A percentile compares a stretch with the other conserved stretches of the same genome.
Conservation (phyloP, 2,797 vertebrate species). For the Tympanoctomys barrerae region DNA sequence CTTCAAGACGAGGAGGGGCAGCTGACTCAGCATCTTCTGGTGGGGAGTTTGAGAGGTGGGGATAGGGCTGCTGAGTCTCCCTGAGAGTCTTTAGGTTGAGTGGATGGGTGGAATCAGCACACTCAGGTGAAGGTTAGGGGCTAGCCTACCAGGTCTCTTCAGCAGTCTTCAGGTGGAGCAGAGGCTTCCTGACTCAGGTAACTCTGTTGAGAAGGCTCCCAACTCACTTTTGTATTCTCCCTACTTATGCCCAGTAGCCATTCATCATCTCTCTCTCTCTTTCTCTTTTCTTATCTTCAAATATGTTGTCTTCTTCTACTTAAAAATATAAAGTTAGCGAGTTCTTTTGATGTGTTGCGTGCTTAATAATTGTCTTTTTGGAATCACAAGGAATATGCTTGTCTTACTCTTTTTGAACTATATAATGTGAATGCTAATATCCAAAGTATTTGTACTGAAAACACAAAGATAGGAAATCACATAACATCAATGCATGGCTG, state of each 20-base stretch:
- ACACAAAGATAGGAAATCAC: background rate
- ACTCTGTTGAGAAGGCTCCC: too few relatives aligned
- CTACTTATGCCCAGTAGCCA: background rate
- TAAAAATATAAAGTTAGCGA: background rate
- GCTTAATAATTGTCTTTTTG: background rate
- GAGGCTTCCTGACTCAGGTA: too few relatives aligned
- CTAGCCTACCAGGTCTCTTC: too few relatives aligned
- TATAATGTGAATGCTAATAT: background rate
- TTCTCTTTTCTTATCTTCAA: background rate
- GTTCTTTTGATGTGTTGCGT: background rate
- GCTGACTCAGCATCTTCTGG: too few relatives aligned
- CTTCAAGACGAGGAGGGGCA: too few relatives aligned
- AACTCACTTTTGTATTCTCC: background rate
- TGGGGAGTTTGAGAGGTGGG: too few relatives aligned
- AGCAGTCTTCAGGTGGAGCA: too few relatives aligned
- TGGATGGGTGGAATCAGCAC: too few relatives aligned
- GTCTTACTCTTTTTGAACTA: background rate
- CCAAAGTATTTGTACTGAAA: background rate
- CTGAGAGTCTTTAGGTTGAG: too few relatives aligned
- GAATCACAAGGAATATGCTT: background rate
- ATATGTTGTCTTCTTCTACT: background rate
- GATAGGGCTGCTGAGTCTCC: too few relatives aligned
- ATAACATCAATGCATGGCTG: background rate
- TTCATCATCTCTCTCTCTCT: background rate
- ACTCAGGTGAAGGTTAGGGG: too few relatives aligned